Evolutionary conservation across 2,888 invertebrate species (phyloP).

Genomic region (Dorcus hopei): DNA sequence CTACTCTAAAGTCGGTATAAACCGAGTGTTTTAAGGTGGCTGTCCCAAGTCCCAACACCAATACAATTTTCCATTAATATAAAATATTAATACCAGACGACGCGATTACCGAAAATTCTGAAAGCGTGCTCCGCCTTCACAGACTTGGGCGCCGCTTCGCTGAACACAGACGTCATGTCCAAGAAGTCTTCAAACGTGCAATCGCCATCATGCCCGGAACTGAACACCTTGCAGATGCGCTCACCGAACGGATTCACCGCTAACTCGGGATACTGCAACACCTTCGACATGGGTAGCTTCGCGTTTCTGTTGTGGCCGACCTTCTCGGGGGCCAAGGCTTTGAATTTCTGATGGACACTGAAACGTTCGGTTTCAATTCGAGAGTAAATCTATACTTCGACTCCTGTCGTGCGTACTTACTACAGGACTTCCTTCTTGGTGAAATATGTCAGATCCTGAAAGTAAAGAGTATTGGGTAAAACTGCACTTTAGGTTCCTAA

Average conservation of each 20-base stretch:
- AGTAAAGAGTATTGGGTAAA: constrained; percentile 8
- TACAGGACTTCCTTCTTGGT: constrained; percentile 88
- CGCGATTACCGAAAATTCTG: constrained; percentile 78
- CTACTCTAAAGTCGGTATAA: too few relatives aligned
- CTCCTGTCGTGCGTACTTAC: constrained; percentile 57
- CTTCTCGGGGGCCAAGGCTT: constrained; percentile 83
- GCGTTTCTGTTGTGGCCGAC: constrained; percentile 86
- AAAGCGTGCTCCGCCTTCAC: constrained; percentile 95
- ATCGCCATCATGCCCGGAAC: constrained; percentile 84
- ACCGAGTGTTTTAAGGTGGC: too few relatives aligned
- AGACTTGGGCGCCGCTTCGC: constrained; percentile 84
- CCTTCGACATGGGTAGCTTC: constrained; percentile 78
- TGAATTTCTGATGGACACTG: constrained; percentile 88
- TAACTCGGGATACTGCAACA: constrained; percentile 83
- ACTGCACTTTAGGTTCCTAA: too few relatives aligned
- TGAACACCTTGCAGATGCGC: constrained; percentile 88
- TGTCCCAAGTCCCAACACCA: too few relatives aligned
- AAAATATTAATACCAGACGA: too few relatives aligned
- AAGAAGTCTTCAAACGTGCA: constrained; percentile 94
- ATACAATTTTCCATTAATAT: too few relatives aligned
- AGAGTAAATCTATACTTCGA: not conserved
- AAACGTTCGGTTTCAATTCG: constrained; percentile 29
- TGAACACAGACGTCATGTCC: constrained; percentile 96
- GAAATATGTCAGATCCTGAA: constrained; percentile 89
- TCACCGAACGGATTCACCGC: constrained; percentile 89